Evolutionary conservation across 1,140 invertebrate species (phyloP).

Genomic region (Armadillidium nasatum): DNA sequence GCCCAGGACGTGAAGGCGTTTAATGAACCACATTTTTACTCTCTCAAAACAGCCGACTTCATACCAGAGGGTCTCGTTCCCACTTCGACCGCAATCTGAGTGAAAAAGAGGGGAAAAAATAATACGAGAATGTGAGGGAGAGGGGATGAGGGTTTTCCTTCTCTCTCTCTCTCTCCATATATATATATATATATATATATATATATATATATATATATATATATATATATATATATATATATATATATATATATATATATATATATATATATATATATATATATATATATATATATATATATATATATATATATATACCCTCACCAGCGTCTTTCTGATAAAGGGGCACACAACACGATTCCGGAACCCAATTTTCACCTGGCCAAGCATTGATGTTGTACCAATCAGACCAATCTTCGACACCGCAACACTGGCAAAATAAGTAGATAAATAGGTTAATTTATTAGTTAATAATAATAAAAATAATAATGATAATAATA

Average conservation of each 20-base stretch:
- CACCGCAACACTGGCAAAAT: slow-evolving; percentile 73
- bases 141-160: not conserved
- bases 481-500: too few species aligned
- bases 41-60: slow-evolving; percentile 47
- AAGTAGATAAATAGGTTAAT: not conserved
- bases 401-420: slow-evolving; percentile 75
- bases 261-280: too few species aligned
- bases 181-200: too few species aligned
- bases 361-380: slow-evolving; percentile 65
- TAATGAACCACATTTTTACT: slow-evolving; percentile 48
- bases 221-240: too few species aligned
- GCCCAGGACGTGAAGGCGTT: slow-evolving; percentile 49
- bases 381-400: slow-evolving; percentile 74
- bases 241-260: too few species aligned
- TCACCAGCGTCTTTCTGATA: slow-evolving; percentile 19
- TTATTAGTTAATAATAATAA: too few species aligned
- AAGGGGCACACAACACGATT: slow-evolving; percentile 69
- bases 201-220: too few species aligned
- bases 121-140: not conserved
- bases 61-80: slow-evolving; percentile 41
- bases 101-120: not conserved
- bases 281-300: too few species aligned
- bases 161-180: too few species aligned
- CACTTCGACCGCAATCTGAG: slow-evolving; percentile 42
- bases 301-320: too few species aligned